These are phyloP conservation scores for Gastrophryne carolinensis DNA, from an alignment of 2,797 vertebrate genomes.

Conservation along the genomic window DNA sequence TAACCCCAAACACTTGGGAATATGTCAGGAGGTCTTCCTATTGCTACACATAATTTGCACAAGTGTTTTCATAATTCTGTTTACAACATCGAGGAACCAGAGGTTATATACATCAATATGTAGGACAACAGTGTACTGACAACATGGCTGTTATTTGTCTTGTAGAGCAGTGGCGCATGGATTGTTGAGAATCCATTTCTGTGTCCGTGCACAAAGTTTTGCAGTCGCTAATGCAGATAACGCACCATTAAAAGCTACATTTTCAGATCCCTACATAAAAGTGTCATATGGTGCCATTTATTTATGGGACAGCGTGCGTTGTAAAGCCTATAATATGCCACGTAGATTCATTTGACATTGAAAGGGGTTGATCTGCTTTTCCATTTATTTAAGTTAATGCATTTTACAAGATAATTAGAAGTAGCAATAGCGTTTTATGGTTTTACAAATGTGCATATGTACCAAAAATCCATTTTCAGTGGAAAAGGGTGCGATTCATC, in stretches of 20 bases:
- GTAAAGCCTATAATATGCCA: not conserved
- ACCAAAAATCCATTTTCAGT: too few species aligned
- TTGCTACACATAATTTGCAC: too few species aligned
- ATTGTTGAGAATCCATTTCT: constrained; percentile 27
- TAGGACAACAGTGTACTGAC: constrained; percentile 19
- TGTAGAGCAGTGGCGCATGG: constrained; percentile 39
- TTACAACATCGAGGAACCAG: too few species aligned
- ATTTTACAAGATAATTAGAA: too few species aligned
- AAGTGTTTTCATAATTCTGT: too few species aligned
- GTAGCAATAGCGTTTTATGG: too few species aligned
- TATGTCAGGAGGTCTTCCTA: too few species aligned
- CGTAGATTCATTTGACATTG: constrained; percentile 13
- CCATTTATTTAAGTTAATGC: too few species aligned
- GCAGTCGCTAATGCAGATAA: constrained; percentile 15
- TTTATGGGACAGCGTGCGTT: constrained; percentile 4
- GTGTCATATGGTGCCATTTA: constrained; percentile 12
- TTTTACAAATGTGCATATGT: too few species aligned
- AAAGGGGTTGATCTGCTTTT: too few species aligned
- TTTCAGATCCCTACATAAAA: not conserved
- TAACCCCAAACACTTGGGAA: too few species aligned
- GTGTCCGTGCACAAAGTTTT: constrained; percentile 15
- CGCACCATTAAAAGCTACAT: not conserved
- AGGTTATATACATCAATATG: constrained; percentile 13
- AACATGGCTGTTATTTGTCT: not conserved
- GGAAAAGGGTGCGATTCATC: too few species aligned